A percentile compares a stretch with the other conserved stretches of the same genome.
These are phyloP conservation scores for Peromyscus californicus DNA, from an alignment of 2,113 vertebrate genomes.

Conservation along the genomic window DNA sequence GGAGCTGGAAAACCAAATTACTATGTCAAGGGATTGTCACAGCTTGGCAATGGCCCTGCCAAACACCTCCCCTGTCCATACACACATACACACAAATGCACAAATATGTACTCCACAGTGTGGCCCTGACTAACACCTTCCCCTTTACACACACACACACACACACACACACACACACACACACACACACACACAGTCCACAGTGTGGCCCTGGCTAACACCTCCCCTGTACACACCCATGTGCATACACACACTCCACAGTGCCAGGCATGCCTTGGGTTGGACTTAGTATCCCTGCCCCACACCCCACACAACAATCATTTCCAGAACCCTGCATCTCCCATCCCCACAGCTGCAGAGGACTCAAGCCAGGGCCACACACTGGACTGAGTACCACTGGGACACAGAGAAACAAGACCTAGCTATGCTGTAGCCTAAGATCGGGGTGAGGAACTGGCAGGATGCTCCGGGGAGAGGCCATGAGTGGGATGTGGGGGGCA, in stretches of 20 bases:
- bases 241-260: neutral
- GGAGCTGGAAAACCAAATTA: neutral
- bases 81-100: neutral
- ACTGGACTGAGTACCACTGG: neutral
- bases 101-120: neutral
- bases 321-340: constrained; percentile 8
- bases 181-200: neutral
- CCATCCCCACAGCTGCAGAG: constrained; percentile 37
- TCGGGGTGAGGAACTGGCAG: neutral
- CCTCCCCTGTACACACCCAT: neutral
- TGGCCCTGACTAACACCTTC: neutral
- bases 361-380: neutral
- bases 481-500: neutral
- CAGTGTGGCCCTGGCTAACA: neutral
- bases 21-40: neutral
- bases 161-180: neutral
- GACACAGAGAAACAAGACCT: neutral
- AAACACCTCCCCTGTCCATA: neutral
- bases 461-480: no score
- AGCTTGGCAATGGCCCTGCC: neutral
- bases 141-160: neutral
- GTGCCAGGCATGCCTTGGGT: constrained; percentile 41
- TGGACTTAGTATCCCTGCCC: constrained; percentile 6
- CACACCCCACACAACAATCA: neutral
- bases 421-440: neutral